Percentiles rank a stretch among this genome's conserved stretches.
phyloP scores from a whole-genome alignment of 1,140 invertebrate species.

The Neodiprion lecontei region DNA sequence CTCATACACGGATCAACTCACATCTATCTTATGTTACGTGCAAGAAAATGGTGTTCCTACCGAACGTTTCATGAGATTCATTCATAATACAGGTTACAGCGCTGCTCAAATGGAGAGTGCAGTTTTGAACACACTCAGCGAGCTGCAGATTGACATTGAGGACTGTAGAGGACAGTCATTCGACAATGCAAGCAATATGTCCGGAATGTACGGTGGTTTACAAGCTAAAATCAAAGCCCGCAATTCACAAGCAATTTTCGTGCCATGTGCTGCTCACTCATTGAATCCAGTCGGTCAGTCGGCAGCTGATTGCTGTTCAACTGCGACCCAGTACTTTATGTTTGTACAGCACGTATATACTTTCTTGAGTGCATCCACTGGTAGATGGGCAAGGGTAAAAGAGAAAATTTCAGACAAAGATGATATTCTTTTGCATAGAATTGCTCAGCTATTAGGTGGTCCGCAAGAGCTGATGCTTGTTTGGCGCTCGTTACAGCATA shows the following conservation, averaged over 20 bases:
- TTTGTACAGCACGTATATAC: slow-evolving; percentile 3
- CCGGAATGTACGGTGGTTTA: slow-evolving; percentile 39
- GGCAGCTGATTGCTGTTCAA: neutral
- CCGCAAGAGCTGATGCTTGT: slow-evolving; percentile 15
- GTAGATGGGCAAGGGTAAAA: slow-evolving; percentile 3
- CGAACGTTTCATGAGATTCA: slow-evolving; percentile 22
- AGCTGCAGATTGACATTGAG: slow-evolving; percentile 22
- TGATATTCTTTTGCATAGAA: slow-evolving; percentile 5
- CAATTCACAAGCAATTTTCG: slow-evolving; percentile 34
- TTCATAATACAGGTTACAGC: slow-evolving; percentile 17
- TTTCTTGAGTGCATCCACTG: neutral
- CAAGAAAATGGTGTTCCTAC: slow-evolving; percentile 6
- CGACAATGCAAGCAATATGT: slow-evolving; percentile 44
- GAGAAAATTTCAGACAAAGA: slow-evolving; percentile 10
- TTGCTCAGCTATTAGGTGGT: slow-evolving; percentile 9
- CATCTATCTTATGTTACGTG: slow-evolving; percentile 31
- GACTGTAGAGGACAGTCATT: slow-evolving; percentile 41
- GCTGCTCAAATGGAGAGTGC: slow-evolving; percentile 16
- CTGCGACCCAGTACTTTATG: neutral
- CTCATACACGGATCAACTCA: slow-evolving; percentile 36
- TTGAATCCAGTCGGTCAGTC: slow-evolving; percentile 28
- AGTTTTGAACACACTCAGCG: slow-evolving; percentile 7
- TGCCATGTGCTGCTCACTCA: slow-evolving; percentile 27
- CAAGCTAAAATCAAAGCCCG: slow-evolving; percentile 34
- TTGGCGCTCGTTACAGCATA: slow-evolving; percentile 14